Evolutionary conservation across 2,797 vertebrate genomes (phyloP), one percentile per base, ranked within the genome.

Genomic region (Microchirus variegatus): DNA sequence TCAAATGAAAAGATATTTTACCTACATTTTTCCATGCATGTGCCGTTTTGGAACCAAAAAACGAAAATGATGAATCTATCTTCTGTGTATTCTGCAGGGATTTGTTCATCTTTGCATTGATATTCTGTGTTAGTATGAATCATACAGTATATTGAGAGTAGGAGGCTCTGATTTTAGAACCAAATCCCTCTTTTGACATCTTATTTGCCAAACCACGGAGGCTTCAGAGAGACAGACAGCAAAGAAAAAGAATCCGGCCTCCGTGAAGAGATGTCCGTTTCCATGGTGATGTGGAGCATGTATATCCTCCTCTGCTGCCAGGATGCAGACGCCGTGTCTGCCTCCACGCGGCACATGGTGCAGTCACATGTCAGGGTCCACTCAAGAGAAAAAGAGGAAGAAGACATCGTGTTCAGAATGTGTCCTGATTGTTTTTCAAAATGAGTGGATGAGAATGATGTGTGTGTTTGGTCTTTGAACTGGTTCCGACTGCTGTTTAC

Each of bases 251-350:
- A 79, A 80, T 67, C 43, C 15, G 19, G 59, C 54, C 58, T 74
- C 53, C 0, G 43, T 12, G 14, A 65, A 59, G 65, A 80, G 80
- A 84, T 76, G 79, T 79, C 76, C 76, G 86, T 90, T 90, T 85
- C 86, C 85, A 90, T 86, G 85, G 85, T 37, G 35, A 89, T 13
- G 15, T 19, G 51, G 65, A 75, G 70, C 71, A 80, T 53, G 44
- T 63, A 72, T 41, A 50, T 74, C 64, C 53, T 75, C 70, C n/a
- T 73, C 58, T 49, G 59, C 66, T 60, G 57, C 70, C 65, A 52
- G 66, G 57, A 63, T 60, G 63, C 67, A 77, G 77, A 66, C 46
- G 14, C 41, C 7, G 63, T 13, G 59, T 75, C 56, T 78, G 72
- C 73, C 73, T 86, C 78, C 75, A 74, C 44, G 45, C 8, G 2